phyloP scores from a whole-genome alignment of 1,140 invertebrate genomes.

The Drosophila azteca region DNA sequence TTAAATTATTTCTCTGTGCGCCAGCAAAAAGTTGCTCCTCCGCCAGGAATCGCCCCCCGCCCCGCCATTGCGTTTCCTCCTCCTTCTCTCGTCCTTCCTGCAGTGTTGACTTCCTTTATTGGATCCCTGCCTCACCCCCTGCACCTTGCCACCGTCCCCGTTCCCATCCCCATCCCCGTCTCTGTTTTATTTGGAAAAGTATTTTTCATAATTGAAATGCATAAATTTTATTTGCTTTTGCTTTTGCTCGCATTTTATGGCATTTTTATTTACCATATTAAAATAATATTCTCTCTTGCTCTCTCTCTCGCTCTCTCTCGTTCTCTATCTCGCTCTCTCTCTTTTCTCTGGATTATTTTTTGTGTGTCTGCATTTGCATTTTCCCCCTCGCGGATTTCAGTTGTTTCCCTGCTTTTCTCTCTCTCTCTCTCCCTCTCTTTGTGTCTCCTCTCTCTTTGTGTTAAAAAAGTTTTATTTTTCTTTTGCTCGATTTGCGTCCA shows the following conservation, averaged over 20 bases:
- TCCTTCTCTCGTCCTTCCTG: not conserved
- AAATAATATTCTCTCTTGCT: conserved; percentile 69
- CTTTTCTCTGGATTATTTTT: conserved; percentile 41
- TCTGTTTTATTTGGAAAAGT: conserved; percentile 34
- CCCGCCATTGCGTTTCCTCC: conserved; percentile 12
- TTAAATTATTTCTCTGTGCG: conserved; percentile 29
- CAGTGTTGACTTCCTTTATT: conserved; percentile 39
- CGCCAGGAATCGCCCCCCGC: not conserved
- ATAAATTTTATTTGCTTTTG: conserved; percentile 68
- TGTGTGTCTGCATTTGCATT: conserved; percentile 67
- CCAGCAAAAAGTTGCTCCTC: conserved; percentile 48
- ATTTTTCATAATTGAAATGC: conserved; percentile 74
- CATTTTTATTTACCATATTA: conserved; percentile 77
- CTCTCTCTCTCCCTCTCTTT: conserved; percentile 6
- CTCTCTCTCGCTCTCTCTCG: too few relatives aligned
- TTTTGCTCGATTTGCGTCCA: conserved; percentile 67
- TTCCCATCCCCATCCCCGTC: too few relatives aligned
- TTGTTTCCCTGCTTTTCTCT: conserved; percentile 1
- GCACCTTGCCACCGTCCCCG: too few relatives aligned
- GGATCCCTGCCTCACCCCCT: not conserved
- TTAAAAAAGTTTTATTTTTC: conserved; percentile 35
- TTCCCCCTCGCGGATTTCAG: conserved; percentile 28
- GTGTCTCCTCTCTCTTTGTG: conserved; percentile 17
- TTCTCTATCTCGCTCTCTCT: too few relatives aligned
- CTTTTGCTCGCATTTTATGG: conserved; percentile 32